phyloP scores from a whole-genome alignment of 53 echinoderm and acorn worm genomes.

The Henricia sp. region DNA sequence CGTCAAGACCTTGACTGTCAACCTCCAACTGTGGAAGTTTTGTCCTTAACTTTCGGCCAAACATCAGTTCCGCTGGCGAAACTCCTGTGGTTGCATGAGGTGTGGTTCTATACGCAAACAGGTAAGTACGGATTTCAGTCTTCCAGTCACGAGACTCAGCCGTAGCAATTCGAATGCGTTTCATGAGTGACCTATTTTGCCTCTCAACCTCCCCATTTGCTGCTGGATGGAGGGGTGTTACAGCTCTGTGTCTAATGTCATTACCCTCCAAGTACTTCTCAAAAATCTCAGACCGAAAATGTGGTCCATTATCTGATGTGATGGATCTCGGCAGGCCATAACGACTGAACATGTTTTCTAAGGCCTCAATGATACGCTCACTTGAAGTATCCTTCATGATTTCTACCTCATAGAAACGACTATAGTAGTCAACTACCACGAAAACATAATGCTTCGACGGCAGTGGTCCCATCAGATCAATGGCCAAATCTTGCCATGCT shows the following conservation, averaged over 20 bases:
- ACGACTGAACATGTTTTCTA: constrained; percentile 41
- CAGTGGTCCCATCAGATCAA: constrained; percentile 40
- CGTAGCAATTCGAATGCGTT: constrained; percentile 47
- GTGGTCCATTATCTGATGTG: constrained; percentile 53
- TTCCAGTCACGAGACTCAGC: constrained; percentile 61
- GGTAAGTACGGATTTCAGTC: constrained; percentile 29
- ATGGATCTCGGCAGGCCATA: constrained; percentile 31
- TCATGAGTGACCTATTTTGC: constrained; percentile 61
- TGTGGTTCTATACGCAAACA: constrained; percentile 58
- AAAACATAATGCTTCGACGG: constrained; percentile 51
- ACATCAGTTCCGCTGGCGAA: constrained; percentile 63
- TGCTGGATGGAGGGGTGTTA: constrained; percentile 58
- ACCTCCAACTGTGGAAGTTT: constrained; percentile 48
- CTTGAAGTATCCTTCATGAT: constrained; percentile 52
- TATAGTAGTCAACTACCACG: constrained; percentile 51
- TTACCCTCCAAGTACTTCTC: constrained; percentile 37
- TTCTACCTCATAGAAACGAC: constrained; percentile 54
- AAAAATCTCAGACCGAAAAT: constrained; percentile 53
- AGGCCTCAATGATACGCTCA: constrained; percentile 31
- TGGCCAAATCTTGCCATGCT: constrained; percentile 50
- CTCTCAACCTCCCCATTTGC: constrained; percentile 71
- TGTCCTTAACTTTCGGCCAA: constrained; percentile 56
- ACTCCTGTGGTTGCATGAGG: constrained; percentile 62
- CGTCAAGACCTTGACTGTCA: constrained; percentile 1
- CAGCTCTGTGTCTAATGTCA: constrained; percentile 44